Evolutionary conservation across 2,888 invertebrate genomes (phyloP), one percentile per base, ranked within the genome.

Genomic region (Corythucha ciliata): DNA sequence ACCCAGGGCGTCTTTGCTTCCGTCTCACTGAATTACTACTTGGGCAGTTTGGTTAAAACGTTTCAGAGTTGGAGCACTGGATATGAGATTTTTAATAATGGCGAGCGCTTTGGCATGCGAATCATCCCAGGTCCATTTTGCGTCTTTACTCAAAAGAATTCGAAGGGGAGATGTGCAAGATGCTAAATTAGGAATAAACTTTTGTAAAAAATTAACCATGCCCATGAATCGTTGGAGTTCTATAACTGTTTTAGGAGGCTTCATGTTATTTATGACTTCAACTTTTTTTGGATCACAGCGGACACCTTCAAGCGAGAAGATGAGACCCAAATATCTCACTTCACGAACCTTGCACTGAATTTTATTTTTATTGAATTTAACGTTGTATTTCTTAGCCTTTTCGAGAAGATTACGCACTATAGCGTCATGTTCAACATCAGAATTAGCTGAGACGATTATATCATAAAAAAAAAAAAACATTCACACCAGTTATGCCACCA

Each of bases 381-480:
- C 36, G 14, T 47, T 36, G 21, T 47, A 36, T 47, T 22, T 18
- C 37, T 37, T n/a, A 24, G 45, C 45, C 34, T 34, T 29, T 21
- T 33, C 6, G 16, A 33, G 6, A 6, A 45, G 12, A n/a, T 12
- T 25, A 21, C 34, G 10, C 18, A 56, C 39, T 36, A 48, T 48
- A 16, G 16, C 18, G 33, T 56, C 52, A 36, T 56, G 52, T 39
- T 56, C 56, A 18, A 10, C 33, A 12, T 48, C 54, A n/a, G 48
- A 36, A 12, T 14, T 33, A 16, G 54, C 54, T 7, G 54, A 26
- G 3, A 55, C 37, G 25, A 57, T 57, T 2, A 57, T 6, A 20
- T 57, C 57, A 36, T 54, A 54, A 32, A 14, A 54, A 14, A n/a
- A n/a, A n/a, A n/a, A 52, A 24, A 8, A 46, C 49, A 25, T 49